Conservation (phyloP, 2,888 invertebrate genomes). For the Tethea ocularis region DNA sequence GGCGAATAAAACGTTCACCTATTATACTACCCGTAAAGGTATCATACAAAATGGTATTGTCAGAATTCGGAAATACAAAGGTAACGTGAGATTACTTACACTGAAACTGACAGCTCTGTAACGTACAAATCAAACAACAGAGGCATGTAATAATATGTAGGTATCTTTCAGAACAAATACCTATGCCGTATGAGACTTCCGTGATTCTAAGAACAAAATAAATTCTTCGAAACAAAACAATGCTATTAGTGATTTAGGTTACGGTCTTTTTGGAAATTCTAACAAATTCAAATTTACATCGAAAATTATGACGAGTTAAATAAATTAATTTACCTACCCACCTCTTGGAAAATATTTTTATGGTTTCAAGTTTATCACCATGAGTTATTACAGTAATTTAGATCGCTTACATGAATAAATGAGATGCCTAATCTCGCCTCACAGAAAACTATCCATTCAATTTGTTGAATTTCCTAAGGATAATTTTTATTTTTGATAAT, state of each 20-base stretch:
- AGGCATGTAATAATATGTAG: constrained; percentile 13
- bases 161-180: too few species aligned
- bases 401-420: neutral
- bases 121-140: constrained; percentile 31
- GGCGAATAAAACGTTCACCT: neutral
- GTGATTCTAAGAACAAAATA: too few species aligned
- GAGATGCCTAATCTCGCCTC: neutral
- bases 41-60: neutral
- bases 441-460: neutral
- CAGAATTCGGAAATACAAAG: constrained; percentile 31
- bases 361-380: constrained; percentile 14
- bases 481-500: too few species aligned
- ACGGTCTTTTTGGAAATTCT: too few species aligned
- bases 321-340: too few species aligned
- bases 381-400: neutral
- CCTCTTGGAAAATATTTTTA: constrained; percentile 16
- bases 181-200: too few species aligned
- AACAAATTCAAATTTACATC: too few species aligned
- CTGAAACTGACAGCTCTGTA: constrained; percentile 44
- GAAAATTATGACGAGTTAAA: too few species aligned
- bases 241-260: too few species aligned
- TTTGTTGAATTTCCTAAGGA: neutral
- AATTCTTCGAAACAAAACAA: too few species aligned
- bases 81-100: constrained; percentile 43
- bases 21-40: neutral